Evolutionary conservation across 2,888 invertebrate genomes (phyloP).

Genomic region (Ernsta delagoae): DNA sequence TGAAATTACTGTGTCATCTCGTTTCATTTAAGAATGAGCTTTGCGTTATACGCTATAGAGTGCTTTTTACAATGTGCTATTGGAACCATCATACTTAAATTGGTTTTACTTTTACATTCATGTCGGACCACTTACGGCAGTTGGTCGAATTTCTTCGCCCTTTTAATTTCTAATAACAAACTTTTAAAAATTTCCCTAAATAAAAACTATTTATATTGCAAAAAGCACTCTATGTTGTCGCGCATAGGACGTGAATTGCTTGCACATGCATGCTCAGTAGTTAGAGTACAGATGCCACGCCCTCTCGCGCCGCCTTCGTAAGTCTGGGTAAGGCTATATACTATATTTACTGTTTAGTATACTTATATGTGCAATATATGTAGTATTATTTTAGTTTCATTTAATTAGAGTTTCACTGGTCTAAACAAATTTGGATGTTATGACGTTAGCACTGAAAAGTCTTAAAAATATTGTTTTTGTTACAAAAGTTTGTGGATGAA

Average conservation of each 20-base stretch:
- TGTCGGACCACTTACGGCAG: no score
- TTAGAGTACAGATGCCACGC: slow-evolving; percentile 42
- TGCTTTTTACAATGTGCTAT: slow-evolving; percentile 3
- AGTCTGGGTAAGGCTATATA: slow-evolving; percentile 77
- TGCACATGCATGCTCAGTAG: slow-evolving; percentile 11
- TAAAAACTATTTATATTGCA: neutral
- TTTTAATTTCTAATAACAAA: no score
- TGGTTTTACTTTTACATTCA: no score
- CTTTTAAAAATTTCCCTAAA: no score
- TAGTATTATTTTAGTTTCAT: no score
- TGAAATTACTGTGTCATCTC: neutral
- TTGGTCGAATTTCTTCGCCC: no score
- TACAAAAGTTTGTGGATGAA: no score
- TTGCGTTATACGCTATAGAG: neutral
- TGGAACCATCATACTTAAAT: no score
- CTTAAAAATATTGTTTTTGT: no score
- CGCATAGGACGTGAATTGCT: neutral
- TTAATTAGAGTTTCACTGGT: no score
- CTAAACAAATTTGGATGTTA: no score
- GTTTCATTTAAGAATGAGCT: neutral
- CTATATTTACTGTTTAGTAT: neutral
- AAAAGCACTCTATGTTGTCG: neutral
- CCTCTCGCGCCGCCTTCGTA: slow-evolving; percentile 94
- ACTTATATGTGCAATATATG: neutral
- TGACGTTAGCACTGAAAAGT: no score